Percentiles rank a stretch among this genome's conserved stretches.
Conservation (phyloP, 2,888 invertebrate species). For the Caenorhabditis becei region DNA sequence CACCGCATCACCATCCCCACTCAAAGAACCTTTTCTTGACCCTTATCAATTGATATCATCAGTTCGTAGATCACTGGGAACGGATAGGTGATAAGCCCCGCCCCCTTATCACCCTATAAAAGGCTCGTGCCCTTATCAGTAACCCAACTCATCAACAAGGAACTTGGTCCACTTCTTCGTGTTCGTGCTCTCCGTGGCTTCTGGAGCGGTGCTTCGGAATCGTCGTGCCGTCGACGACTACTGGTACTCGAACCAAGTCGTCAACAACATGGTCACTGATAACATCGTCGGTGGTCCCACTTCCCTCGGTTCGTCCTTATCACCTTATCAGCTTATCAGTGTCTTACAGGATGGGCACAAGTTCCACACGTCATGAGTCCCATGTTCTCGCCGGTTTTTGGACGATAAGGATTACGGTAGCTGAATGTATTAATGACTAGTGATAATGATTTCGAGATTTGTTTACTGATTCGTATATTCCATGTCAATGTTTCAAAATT, state of each 20-base stretch:
- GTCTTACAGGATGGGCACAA: conserved; percentile 52
- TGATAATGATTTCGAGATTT: no score
- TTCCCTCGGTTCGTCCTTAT: conserved; percentile 23
- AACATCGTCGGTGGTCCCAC: conserved; percentile 51
- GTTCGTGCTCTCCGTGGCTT: neutral
- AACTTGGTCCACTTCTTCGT: neutral
- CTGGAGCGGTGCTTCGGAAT: neutral
- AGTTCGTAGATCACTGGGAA: no score
- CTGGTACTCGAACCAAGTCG: conserved; percentile 47
- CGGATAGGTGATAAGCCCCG: conserved; percentile 1
- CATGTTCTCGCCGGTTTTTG: conserved; percentile 54
- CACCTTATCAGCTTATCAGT: no score
- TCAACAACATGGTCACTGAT: conserved; percentile 47
- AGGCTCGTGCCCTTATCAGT: neutral
- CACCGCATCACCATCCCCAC: no score
- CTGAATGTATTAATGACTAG: no score
- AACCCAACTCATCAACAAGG: neutral
- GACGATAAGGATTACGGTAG: neutral
- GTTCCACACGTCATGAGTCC: conserved; percentile 49
- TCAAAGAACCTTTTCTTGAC: no score
- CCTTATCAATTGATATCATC: no score
- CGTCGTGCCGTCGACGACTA: conserved; percentile 44
- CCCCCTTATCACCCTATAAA: neutral
- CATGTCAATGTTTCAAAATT: no score
- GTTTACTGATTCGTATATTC: no score